Evolutionary conservation across 1,140 invertebrate species (phyloP), one percentile per base, ranked within the genome.

Genomic region (Maniola jurtina): DNA sequence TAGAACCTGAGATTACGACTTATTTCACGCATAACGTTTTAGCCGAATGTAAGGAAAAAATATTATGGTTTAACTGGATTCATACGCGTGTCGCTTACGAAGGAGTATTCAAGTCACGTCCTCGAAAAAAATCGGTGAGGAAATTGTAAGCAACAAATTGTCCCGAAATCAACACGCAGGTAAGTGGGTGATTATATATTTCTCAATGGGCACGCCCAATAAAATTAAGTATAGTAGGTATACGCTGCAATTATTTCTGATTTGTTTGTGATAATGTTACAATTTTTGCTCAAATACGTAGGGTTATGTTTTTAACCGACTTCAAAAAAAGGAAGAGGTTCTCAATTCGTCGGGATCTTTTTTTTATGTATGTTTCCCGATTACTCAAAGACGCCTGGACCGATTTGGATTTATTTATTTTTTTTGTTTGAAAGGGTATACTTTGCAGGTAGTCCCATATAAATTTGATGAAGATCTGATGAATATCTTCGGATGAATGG

Each of bases 61-160:
- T 50, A 50, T 8, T 34, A 33, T 13, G 33, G 6, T 35, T 10
- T 25, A 25, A 25, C 4, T 55, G 25, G 10, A 34, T 55, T 36
- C 34, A 54, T 15, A n/a, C 52, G 34, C 52, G 52, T 55, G 25
- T 55, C 13, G 11, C 34, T 35, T 35, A 55, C 10, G 9, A 8
- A 55, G 34, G n/a, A 55, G 35, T 35, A 55, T 55, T 55, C 52
- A 13, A 55, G 34, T 55, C 52, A 55, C 52, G 52, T 55, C 52
- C 52, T 55, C 52, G 52, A 55, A 55, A 35, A 40, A 55, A 55
- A 35, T 55, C 34, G 5, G 52, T 55, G 52, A 35, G 52, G 52
- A 55, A 55, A 55, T 35, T 9, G 34, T 35, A 11, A 35, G 52
- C 25, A 35, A 55, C 33, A 35, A 55, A 55, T 55, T 35, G 52